Evolutionary conservation across 2,113 vertebrate species (phyloP).

Genomic region (Uria lomvia): DNA sequence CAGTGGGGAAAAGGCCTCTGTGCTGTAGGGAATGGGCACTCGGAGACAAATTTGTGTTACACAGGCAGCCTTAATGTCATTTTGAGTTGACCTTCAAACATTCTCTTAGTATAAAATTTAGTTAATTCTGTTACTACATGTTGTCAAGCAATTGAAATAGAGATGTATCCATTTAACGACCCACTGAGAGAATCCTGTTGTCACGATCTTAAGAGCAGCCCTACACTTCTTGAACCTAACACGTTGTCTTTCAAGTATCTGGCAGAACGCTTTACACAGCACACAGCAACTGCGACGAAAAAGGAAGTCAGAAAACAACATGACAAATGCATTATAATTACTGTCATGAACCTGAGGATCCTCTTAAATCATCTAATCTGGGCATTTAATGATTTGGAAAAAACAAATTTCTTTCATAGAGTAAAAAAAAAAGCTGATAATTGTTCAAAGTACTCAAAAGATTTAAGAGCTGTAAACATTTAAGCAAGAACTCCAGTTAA

Average conservation of each 20-base stretch:
- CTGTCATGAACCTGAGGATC: neutral
- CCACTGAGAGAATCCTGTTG: neutral
- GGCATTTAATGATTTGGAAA: neutral
- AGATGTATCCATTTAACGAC: neutral
- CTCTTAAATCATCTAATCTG: neutral
- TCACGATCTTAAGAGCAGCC: neutral
- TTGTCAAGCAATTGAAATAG: neutral
- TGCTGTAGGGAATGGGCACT: neutral
- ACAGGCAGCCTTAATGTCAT: neutral
- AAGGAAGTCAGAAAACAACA: neutral
- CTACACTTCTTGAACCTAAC: neutral
- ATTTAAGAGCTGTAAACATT: neutral
- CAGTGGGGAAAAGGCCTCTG: neutral
- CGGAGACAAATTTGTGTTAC: no score
- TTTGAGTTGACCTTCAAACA: neutral
- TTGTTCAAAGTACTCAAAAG: neutral
- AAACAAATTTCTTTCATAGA: neutral
- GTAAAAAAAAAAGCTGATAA: neutral
- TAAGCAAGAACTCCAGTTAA: neutral
- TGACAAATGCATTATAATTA: neutral
- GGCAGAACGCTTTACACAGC: neutral
- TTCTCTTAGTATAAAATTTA: neutral
- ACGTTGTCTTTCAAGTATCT: neutral
- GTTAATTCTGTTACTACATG: neutral
- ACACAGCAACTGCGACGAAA: neutral